Conservation (phyloP, 2,888 invertebrate genomes). For the Ecliptopera silaceata region DNA sequence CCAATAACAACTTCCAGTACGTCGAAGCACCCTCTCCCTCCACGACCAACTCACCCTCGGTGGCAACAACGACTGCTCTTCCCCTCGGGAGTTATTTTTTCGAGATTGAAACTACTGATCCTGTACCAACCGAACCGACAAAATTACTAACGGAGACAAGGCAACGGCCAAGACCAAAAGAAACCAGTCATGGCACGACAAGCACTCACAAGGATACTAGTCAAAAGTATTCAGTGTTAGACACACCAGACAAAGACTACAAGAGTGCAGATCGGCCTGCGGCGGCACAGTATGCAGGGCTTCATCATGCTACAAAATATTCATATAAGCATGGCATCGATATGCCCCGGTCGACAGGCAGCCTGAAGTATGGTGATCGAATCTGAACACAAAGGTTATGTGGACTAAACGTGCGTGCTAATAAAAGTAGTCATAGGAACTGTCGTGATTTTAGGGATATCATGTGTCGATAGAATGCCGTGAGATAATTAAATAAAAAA, state of each 20-base stretch:
- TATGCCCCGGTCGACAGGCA: constrained; percentile 48
- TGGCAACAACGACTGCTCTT: constrained; percentile 48
- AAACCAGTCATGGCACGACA: constrained; percentile 28
- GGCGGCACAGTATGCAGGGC: constrained; percentile 25
- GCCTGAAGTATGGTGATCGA: constrained; percentile 76
- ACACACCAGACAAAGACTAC: constrained; percentile 38
- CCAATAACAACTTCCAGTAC: constrained; percentile 69
- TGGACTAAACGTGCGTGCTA: constrained; percentile 37
- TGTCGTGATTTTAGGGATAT: constrained; percentile 56
- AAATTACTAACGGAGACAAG: constrained; percentile 40
- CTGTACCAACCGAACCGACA: constrained; percentile 42
- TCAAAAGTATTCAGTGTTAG: constrained; percentile 47
- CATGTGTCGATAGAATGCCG: constrained; percentile 38
- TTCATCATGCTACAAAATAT: constrained; percentile 39
- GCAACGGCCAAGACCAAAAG: constrained; percentile 37
- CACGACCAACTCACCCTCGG: constrained; percentile 41
- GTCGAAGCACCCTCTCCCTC: constrained; percentile 59
- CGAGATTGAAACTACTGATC: constrained; percentile 41
- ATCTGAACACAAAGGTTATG: constrained; percentile 26
- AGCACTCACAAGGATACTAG: constrained; percentile 39
- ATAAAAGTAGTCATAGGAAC: constrained; percentile 40
- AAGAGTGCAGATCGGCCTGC: constrained; percentile 39
- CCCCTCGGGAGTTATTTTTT: constrained; percentile 39
- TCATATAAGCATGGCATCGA: constrained; percentile 42
- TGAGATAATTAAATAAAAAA: constrained; percentile 38